Evolutionary conservation across 2,888 invertebrate genomes (phyloP).

Genomic region (Hemaris fuciformis): DNA sequence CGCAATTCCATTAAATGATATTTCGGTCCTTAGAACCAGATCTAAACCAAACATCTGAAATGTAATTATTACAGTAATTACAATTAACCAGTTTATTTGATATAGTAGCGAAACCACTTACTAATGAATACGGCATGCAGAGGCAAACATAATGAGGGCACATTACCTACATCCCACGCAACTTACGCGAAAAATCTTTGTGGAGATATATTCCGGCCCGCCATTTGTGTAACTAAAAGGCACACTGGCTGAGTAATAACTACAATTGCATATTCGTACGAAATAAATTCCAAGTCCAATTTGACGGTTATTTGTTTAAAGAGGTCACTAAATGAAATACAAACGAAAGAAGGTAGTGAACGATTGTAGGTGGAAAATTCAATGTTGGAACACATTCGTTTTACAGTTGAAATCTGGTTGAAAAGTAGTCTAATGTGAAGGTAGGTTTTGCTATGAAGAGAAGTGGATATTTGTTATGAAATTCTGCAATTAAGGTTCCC

Average conservation of each 20-base stretch:
- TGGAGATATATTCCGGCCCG: not conserved
- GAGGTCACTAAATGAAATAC: not conserved
- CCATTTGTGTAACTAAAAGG: not conserved
- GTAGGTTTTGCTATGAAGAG: too few species aligned
- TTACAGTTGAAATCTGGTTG: too few species aligned
- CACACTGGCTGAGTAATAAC: not conserved
- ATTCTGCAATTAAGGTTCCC: too few species aligned
- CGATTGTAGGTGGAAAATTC: not conserved
- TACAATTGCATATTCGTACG: not conserved
- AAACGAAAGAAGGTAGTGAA: not conserved
- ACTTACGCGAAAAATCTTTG: not conserved
- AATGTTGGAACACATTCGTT: too few species aligned
- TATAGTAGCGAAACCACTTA: not conserved
- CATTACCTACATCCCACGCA: not conserved
- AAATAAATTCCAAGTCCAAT: not conserved
- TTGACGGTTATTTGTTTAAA: not conserved
- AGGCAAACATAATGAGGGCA: constrained; percentile 1
- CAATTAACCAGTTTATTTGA: not conserved
- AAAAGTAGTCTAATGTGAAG: too few species aligned
- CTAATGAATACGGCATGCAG: constrained; percentile 1
- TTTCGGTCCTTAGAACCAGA: not conserved
- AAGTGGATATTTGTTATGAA: too few species aligned
- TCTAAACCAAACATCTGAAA: not conserved
- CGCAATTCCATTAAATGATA: not conserved
- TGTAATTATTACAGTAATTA: not conserved